These are phyloP conservation scores for Thalassaphorura encarpata DNA, from an alignment of 1,140 invertebrate genomes.

Conservation along the genomic window DNA sequence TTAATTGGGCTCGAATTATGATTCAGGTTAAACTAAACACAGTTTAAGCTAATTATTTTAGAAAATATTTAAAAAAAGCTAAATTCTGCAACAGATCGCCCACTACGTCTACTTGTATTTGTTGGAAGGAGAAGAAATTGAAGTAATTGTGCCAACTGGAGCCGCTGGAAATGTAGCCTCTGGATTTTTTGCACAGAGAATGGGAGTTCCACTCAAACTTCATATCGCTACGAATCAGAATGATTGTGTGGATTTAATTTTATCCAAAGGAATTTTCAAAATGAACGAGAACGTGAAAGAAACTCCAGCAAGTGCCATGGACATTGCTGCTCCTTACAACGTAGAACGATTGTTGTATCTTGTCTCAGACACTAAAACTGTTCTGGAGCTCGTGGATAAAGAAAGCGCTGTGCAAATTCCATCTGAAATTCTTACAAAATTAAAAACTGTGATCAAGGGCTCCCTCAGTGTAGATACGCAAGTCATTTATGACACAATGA, in stretches of 20 bases:
- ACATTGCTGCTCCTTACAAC: conserved; percentile 43
- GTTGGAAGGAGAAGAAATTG: conserved; percentile 31
- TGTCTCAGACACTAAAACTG: conserved; percentile 30
- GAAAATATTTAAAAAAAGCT: not conserved
- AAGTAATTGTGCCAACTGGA: conserved; percentile 42
- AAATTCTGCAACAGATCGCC: conserved; percentile 29
- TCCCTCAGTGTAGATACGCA: conserved; percentile 18
- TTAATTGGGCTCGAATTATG: conserved; percentile 45
- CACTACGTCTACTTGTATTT: conserved; percentile 43
- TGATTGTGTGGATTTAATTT: conserved; percentile 36
- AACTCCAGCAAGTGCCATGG: conserved; percentile 43
- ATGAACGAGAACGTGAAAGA: conserved; percentile 29
- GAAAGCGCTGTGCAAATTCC: conserved; percentile 33
- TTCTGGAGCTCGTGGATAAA: conserved; percentile 34
- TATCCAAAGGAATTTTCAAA: conserved; percentile 35
- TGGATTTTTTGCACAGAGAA: conserved; percentile 37
- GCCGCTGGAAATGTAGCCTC: conserved; percentile 42
- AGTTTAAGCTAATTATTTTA: not conserved
- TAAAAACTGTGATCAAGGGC: conserved; percentile 18
- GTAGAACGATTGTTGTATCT: conserved; percentile 40
- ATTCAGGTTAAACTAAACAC: conserved; percentile 36
- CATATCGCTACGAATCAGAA: conserved; percentile 41
- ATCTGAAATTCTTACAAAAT: conserved; percentile 29
- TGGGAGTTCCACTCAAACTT: conserved; percentile 41
- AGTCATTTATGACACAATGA: conserved; percentile 37